Base-by-base conservation (phyloP, 2,113 vertebrate genomes). In the human region DNA sequence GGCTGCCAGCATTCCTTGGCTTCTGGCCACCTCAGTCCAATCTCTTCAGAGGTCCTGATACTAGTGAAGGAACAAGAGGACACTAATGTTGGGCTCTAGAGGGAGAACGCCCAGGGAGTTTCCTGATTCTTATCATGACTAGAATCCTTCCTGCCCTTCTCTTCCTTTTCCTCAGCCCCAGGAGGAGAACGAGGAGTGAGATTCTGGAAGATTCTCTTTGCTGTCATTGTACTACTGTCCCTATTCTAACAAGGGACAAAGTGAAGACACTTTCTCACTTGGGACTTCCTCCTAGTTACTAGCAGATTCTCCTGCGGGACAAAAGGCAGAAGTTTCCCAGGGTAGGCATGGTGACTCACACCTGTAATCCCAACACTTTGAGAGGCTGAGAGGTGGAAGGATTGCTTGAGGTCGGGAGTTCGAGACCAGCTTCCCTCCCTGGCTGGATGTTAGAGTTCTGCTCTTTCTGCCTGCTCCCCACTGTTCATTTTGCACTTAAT, bases 101-200 rank as follows among this genome's bases (percentile, higher is more conserved):
- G 8, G 72, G n/a, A 4, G 48, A 12, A 18, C 2, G 4, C 6
- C n/a, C 11, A 1, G 0, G 55, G 45, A 78, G 4, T 7, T 5
- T 10, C 0, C 6, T 23, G 55, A 68, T 48, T 35, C 38, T 23
- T 20, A 6, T 35, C 43, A 68, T 8, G n/a, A 38, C 68, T 4
- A 0, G 40, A 75, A 70, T 20, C 9, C 40, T 7, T 38, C 30
- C 43, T 43, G 5, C 38, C 27, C 32, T 45, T 11, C 40, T n/a
- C 13, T 32, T 25, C 35, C n/a, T 1, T 35, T 27, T 70, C 48
- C 35, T 76, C 45, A 17, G 17, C 57, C 70, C 57, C 30, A 45
- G 82, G 5, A 73, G 76, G 40, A 85, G 35, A 7, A 45, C 6
- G 10, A 96, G 84, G 38, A 55, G n/a, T 10, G 13, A 64, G 27